Evolutionary conservation across 2,888 invertebrate genomes (phyloP), one percentile per base, ranked within the genome.

Genomic region (Theristus sp.): DNA sequence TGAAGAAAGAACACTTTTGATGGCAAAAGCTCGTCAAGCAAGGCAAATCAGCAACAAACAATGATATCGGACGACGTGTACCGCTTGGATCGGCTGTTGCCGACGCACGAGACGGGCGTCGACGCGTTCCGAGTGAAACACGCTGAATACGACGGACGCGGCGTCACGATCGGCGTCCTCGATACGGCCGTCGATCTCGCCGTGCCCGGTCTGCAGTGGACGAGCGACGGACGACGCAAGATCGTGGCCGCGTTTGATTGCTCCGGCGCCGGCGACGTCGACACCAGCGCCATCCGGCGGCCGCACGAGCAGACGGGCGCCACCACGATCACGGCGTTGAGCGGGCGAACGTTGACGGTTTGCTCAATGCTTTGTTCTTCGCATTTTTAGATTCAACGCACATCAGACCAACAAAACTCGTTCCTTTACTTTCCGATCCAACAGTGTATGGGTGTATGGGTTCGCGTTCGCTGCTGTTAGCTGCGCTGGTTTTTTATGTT

Each of bases 181-280:
- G 98, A 98, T 79, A 93, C 94, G 1, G 96, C 96, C 13, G 88
- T 98, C 60, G 96, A 98, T 80, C 94, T 96, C 28, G 89, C 88
- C 56, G 91, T 91, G 13, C 83, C 86, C 65, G 96, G 96, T 64
- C 81, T 98, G 68, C 84, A 88, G 84, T 94, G 79, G 67, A 52
- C 3, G 54, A 83, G 84, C 62, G 86, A 88, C 74, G 91, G 91
- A 54, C 84, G 86, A 70, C 82, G 84, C 25, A 98, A 98, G 79
- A 84, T 98, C 58, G 84, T 96, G 70, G 93, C 93, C 75, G 82
- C 94, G 63, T 87, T 84, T 73, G 94, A 98, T 79, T 90, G 91
- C 71, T 88, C 88, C 68, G 98, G 98, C 26, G 86, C 89, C 72
- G 98, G 96, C 2, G 96, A 98, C 81, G 90, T 96, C 61, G 88